phyloP scores from a whole-genome alignment of 1,140 invertebrate genomes.

The Phthorimaea operculella region DNA sequence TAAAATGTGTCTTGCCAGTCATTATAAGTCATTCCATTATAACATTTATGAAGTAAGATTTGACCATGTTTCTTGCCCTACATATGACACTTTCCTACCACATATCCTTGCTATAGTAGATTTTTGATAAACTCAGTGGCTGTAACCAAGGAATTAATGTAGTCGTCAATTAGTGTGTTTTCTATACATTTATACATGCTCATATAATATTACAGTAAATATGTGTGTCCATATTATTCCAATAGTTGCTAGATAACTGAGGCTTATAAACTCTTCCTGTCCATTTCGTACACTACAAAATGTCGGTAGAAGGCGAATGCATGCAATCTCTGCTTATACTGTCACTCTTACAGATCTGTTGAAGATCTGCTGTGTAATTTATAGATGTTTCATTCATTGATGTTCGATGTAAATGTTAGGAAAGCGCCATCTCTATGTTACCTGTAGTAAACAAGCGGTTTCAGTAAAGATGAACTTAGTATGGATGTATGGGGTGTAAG shows the following conservation, averaged over 20 bases:
- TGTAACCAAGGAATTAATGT: slow-evolving; percentile 29
- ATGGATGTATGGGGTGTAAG: too few species aligned
- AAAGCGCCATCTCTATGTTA: background rate
- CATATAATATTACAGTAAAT: slow-evolving; percentile 16
- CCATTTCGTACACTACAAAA: background rate
- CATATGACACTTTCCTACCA: slow-evolving; percentile 5
- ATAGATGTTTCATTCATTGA: background rate
- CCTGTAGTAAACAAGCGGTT: background rate
- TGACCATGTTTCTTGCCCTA: slow-evolving; percentile 9
- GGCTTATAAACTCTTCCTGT: background rate
- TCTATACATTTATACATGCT: slow-evolving; percentile 28
- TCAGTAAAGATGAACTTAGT: background rate
- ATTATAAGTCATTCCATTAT: slow-evolving; percentile 11
- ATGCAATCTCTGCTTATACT: background rate
- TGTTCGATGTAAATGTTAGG: background rate
- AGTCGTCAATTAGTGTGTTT: slow-evolving; percentile 40
- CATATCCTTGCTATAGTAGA: slow-evolving; percentile 5
- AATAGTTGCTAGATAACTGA: slow-evolving; percentile 17
- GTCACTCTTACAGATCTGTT: background rate
- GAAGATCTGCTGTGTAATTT: background rate
- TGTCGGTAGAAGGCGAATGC: background rate
- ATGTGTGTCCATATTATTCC: slow-evolving; percentile 15
- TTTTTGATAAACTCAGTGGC: slow-evolving; percentile 14
- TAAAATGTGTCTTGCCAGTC: slow-evolving; percentile 18
- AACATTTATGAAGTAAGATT: slow-evolving; percentile 10